Base-by-base conservation (phyloP, 2,888 invertebrate species). In the Melanargia galathea region DNA sequence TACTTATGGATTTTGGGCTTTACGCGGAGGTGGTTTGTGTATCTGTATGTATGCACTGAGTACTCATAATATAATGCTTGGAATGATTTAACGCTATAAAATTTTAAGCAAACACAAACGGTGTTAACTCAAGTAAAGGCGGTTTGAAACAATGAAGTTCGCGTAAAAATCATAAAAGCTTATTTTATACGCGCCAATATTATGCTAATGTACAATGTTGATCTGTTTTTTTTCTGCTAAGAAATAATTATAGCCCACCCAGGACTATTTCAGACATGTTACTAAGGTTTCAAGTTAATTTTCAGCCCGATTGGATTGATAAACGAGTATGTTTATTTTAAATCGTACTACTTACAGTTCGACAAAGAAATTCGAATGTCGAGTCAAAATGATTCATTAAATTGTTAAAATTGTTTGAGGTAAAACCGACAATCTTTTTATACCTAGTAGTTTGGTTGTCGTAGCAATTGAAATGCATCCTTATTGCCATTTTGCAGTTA, bases 1-100 rank as follows among this genome's bases (percentile, higher is more conserved):
- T 71, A 75, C 73, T 77, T 81, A 82, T 82, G 77, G 82, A 82
- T 82, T 83, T 84, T 63, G 63, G 64, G 66, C 64, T 65, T 64
- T 58, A 59, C 78, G 80, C 79, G 77, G 78, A 82, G 81, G 83
- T 81, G 84, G 82, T 79, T 78, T 78, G 79, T 80, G 76, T 79
- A 74, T 74, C 74, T 71, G 77, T 72, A 40, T 22, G 13, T 48
- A 20, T 11, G 22, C 1, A 38, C 35, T 30, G 30, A 30, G 30
- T 30, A 30, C 6, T 30, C 30, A 7, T 30, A 43, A 16, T 45
- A 10, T 18, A 22, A 57, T 52, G 56, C 62, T 64, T 62, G 51
- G 56, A 62, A 67, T 60, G 52, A 62, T 62, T 66, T 64, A 64
- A 66, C 61, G 64, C 64, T 48, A 66, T 66, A 60, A 65, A 65